Percentiles rank a stretch among this genome's conserved stretches.
Evolutionary conservation across 1,140 invertebrate species (phyloP).

Genomic region (Holotrichia oblita): DNA sequence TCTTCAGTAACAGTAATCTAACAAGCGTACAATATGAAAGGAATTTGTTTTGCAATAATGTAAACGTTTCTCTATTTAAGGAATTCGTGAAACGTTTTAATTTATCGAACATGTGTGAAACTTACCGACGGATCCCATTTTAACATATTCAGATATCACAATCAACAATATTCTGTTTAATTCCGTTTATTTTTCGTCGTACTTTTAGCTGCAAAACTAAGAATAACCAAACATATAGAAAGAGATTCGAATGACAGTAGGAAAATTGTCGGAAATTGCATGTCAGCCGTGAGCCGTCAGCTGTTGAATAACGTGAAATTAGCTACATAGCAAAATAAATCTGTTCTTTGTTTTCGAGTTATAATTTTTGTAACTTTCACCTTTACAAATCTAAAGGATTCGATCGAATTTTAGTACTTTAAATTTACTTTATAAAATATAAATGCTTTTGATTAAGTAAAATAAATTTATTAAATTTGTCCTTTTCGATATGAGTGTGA

Average conservation of each 20-base stretch:
- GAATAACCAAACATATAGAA: constrained; percentile 21
- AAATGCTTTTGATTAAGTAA: too few relatives aligned
- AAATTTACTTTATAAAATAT: too few relatives aligned
- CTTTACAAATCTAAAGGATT: not conserved
- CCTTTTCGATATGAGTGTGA: too few relatives aligned
- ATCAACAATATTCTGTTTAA: not conserved
- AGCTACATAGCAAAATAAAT: not conserved
- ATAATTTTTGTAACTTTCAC: not conserved
- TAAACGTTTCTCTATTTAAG: not conserved
- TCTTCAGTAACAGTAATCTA: constrained; percentile 6
- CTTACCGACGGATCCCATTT: constrained; percentile 28
- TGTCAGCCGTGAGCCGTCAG: constrained; percentile 4
- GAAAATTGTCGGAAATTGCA: constrained; percentile 27
- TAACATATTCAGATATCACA: constrained; percentile 20
- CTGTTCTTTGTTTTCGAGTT: not conserved
- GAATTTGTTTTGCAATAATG: not conserved
- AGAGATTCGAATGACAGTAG: not conserved
- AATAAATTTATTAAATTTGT: too few relatives aligned
- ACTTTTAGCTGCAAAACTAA: not conserved
- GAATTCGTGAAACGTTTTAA: not conserved
- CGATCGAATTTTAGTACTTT: too few relatives aligned
- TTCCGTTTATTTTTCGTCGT: not conserved
- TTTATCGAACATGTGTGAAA: not conserved
- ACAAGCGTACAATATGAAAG: not conserved
- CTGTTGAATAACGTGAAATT: not conserved